phyloP scores from a whole-genome alignment of 1,140 invertebrate species.

The Nasonia vitripennis region DNA sequence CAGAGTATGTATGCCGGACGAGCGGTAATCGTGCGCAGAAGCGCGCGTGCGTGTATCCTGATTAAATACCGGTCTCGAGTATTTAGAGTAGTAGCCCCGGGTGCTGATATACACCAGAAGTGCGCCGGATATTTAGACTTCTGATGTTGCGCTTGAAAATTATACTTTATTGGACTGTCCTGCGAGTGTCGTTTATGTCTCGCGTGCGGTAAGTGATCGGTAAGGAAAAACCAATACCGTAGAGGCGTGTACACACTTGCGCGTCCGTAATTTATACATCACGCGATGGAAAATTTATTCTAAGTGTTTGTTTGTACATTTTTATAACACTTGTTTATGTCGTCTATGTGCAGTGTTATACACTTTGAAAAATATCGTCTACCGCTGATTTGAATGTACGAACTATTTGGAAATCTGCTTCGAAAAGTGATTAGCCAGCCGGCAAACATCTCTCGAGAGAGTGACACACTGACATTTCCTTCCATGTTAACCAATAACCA shows the following conservation, averaged over 20 bases:
- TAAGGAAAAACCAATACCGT: neutral
- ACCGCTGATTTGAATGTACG: neutral
- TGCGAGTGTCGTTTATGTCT: neutral
- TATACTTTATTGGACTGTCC: neutral
- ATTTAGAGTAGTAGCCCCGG: neutral
- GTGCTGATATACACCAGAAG: neutral
- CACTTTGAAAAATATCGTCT: too few relatives aligned
- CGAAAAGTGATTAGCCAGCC: neutral
- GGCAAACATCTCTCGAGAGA: neutral
- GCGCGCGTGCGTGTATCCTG: too few relatives aligned
- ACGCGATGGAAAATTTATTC: neutral
- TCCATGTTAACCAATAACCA: too few relatives aligned
- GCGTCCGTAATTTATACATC: neutral
- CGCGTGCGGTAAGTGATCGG: neutral
- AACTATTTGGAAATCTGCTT: neutral
- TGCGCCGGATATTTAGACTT: neutral
- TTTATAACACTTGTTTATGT: too few relatives aligned
- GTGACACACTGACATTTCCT: neutral
- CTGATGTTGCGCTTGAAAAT: slow-evolving; percentile 9
- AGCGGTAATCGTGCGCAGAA: neutral
- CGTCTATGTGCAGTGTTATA: too few relatives aligned
- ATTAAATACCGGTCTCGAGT: neutral
- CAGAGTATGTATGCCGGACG: neutral
- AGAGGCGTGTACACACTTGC: neutral
- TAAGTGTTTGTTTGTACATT: neutral